Evolutionary conservation across 1,140 invertebrate species (phyloP), one percentile per base, ranked within the genome.

Genomic region (Diachasma alloeum): DNA sequence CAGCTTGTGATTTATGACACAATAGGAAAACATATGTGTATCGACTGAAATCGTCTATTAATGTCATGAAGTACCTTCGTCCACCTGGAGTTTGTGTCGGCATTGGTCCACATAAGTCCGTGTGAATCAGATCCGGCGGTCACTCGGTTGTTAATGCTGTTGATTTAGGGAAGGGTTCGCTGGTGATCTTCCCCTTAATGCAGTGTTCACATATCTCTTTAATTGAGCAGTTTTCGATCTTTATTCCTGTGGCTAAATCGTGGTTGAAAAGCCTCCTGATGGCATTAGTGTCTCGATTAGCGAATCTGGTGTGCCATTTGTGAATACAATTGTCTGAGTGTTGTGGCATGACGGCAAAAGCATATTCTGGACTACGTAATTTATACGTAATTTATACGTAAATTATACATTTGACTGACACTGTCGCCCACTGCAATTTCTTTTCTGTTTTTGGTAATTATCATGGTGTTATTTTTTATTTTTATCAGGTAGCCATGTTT

Each of bases 1-100:
- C 69, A 0, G 81, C 76, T 46, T 83, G 69, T 1, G 70, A 75
- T 53, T 83, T 83, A 13, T 77, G 36, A 56, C 70, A 76, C 3
- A 81, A 1, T 9, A 79, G 81, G 9, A 79, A 79, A 3, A 80
- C 74, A 11, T 31, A 10, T 0, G 39, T 11, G 66, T 67, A 81
- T 2, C 71, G 46, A 5, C 75, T 70, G 42, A n/a, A 59, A 67
- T 79, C 72, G 42, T 81, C 75, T 9, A 69, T 75, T 26, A 81
- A 75, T 13, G 39, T 75, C n/a, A n/a, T n/a, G n/a, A n/a, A n/a
- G n/a, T n/a, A n/a, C n/a, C n/a, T n/a, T n/a, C n/a, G n/a, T n/a
- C n/a, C n/a, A n/a, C n/a, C n/a, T n/a, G n/a, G n/a, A n/a, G n/a
- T n/a, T n/a, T n/a, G n/a, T n/a, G n/a, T n/a, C n/a, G n/a, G n/a